Base-by-base conservation (phyloP, 1,140 invertebrate species). In the Probaryconus sp. region DNA sequence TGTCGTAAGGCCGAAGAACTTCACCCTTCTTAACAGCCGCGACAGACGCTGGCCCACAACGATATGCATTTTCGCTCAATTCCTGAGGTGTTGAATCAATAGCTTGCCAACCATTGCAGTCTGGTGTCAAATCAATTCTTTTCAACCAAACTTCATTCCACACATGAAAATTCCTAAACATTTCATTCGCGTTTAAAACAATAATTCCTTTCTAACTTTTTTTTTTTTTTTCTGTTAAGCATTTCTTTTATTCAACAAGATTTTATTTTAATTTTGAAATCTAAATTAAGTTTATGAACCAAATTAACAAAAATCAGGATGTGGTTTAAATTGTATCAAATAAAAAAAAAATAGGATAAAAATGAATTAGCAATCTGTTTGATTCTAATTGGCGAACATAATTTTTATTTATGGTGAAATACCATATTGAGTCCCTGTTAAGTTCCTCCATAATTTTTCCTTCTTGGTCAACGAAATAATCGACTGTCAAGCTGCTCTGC, bases 61-160 rank as follows among this genome's bases (percentile, higher is more conserved):
- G 90, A 82, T 92, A 96, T 77, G 94, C 89, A 30, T 92, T 90
- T 48, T 94, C 93, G 37, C 94, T 95, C 1, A 90, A 82, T 83
- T 95, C 97, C 82, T 99, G 97, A 0, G 97, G 97, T 0, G 97
- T 98, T 0, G 96, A 91, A 85, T 98, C 97, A 47, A 97, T 93
- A 0, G 92, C 96, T 84, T 98, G 97, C 97, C 97, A 98, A 0
- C 97, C 97, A 10, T 88, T 83, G 43, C 90, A 89, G 0, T 92
- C 89, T 0, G 84, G 72, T 0, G 92, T 92, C 17, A 98, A 85
- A 85, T 98, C 97, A 1, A 93, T 91, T 13, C 97, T 88, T 43
- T 91, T 91, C 92, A 97, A 96, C 96, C 96, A 98, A 0, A 94
- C 93, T 86, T 98, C 97, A 84, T 96, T 96, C 97, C 97, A 98